phyloP scores from a whole-genome alignment of 2,113 vertebrate genomes.

The Illadopsis cleaveri region DNA sequence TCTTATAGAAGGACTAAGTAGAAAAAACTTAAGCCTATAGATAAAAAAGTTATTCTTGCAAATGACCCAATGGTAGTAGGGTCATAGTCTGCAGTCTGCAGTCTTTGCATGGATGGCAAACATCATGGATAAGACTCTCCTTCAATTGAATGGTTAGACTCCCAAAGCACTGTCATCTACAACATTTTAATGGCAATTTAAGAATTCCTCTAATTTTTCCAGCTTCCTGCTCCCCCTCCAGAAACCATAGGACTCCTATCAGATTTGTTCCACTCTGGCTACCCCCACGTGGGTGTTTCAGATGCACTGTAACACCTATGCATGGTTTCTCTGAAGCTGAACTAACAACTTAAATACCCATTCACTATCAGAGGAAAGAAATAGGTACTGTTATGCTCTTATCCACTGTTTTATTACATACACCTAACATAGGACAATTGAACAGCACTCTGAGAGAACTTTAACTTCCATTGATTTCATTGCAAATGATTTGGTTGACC shows the following conservation, averaged over 20 bases:
- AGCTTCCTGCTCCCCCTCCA: neutral
- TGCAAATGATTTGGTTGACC: neutral
- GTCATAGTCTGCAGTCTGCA: too few species aligned
- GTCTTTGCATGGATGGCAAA: neutral
- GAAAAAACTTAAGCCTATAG: neutral
- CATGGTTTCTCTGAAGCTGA: neutral
- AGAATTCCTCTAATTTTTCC: neutral
- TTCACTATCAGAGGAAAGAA: neutral
- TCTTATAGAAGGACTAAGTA: neutral
- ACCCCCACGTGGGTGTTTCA: fast-evolving
- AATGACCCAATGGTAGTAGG: neutral
- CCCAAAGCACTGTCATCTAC: neutral
- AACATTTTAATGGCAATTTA: neutral
- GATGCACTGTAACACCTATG: neutral
- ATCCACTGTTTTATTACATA: neutral
- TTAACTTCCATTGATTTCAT: neutral
- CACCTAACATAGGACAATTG: neutral
- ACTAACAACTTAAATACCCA: neutral
- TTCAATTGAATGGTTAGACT: neutral
- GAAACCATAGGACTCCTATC: neutral
- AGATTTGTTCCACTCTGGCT: neutral
- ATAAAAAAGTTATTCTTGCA: neutral
- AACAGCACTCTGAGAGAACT: neutral
- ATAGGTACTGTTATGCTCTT: neutral
- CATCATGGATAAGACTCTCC: neutral